Evolutionary conservation across 2,888 invertebrate species (phyloP).

Genomic region (Conistra vaccinii): DNA sequence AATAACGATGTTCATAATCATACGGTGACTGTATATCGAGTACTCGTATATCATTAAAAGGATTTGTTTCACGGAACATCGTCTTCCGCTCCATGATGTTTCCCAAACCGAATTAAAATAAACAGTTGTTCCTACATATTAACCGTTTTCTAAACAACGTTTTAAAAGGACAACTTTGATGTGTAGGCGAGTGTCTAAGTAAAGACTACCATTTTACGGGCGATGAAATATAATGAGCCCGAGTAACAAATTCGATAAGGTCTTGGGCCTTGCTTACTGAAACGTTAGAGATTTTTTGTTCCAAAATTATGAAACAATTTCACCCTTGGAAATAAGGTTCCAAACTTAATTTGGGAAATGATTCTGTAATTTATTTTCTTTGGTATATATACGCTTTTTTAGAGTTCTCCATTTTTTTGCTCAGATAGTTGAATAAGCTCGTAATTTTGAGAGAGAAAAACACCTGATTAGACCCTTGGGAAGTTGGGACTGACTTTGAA

Average conservation of each 20-base stretch:
- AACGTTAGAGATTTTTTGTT: constrained; percentile 62
- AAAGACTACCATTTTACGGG: constrained; percentile 53
- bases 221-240: constrained; percentile 60
- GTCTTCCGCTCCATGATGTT: background rate
- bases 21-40: too few species aligned
- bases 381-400: constrained; percentile 26
- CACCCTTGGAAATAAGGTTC: constrained; percentile 60
- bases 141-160: constrained; percentile 31
- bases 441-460: constrained; percentile 3
- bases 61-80: background rate
- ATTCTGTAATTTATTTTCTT: constrained; percentile 69
- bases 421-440: constrained; percentile 7
- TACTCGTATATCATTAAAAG: background rate
- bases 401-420: background rate
- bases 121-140: constrained; percentile 17
- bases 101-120: constrained; percentile 25
- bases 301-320: constrained; percentile 69
- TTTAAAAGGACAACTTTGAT: constrained; percentile 24
- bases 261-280: constrained; percentile 49
- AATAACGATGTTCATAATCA: too few species aligned
- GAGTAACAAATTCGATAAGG: constrained; percentile 61
- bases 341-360: constrained; percentile 68
- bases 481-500: background rate
- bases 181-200: constrained; percentile 34
- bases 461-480: background rate